phyloP scores from a whole-genome alignment of 2,113 vertebrate genomes.

The Vidua macroura region DNA sequence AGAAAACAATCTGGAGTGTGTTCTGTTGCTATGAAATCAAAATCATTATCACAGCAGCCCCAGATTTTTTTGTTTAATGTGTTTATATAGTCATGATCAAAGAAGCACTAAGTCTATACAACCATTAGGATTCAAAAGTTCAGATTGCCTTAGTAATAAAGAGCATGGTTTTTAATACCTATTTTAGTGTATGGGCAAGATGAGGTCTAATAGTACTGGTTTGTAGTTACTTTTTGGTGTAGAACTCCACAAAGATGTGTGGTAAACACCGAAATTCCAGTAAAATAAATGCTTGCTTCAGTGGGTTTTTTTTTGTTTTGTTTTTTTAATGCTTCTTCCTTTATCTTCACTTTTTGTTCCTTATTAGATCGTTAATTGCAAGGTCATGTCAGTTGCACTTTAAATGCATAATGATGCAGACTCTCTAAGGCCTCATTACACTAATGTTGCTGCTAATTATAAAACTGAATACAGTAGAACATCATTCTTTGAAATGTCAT shows the following conservation, averaged over 20 bases:
- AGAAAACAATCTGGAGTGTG: neutral
- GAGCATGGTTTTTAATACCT: neutral
- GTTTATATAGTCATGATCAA: neutral
- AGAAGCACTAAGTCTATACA: neutral
- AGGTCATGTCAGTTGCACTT: neutral
- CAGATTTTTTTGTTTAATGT: neutral
- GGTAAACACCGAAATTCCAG: neutral
- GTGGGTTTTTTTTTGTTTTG: neutral
- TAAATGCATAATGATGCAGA: neutral
- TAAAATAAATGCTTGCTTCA: neutral
- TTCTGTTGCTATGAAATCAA: neutral
- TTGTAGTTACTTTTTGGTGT: neutral
- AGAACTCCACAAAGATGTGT: neutral
- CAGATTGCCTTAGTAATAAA: neutral
- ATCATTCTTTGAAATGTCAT: constrained; percentile 1
- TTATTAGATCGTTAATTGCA: neutral
- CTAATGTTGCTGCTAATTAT: constrained; percentile 16
- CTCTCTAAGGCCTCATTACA: neutral
- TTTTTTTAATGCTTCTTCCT: neutral
- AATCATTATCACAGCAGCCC: neutral
- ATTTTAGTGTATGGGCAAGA: neutral
- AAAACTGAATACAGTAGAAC: neutral
- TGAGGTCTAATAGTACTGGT: neutral
- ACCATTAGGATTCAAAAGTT: neutral
- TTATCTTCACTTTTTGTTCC: neutral